Conservation (phyloP, 1,140 invertebrate species). For the Cydia pomonella region DNA sequence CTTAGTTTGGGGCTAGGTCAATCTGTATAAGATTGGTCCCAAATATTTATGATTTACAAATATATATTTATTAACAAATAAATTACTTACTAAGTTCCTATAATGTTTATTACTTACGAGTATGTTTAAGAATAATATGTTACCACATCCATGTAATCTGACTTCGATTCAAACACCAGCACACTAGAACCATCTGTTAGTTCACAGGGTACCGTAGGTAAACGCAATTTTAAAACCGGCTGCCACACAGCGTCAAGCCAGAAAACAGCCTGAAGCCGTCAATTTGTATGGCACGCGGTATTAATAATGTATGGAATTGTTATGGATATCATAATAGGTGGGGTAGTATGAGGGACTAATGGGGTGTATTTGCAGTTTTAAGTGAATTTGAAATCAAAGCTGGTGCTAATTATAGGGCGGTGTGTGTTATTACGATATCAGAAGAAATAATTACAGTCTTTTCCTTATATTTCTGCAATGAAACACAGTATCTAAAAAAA, state of each 20-base stretch:
- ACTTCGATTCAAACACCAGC: constrained; percentile 40
- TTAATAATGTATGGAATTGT: constrained; percentile 69
- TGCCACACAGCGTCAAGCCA: constrained; percentile 48
- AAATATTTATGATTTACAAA: no score
- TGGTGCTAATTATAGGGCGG: neutral
- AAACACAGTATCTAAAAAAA: no score
- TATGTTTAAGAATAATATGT: no score
- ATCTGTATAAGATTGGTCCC: no score
- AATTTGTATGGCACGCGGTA: constrained; percentile 61
- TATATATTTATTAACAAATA: no score
- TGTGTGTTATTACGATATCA: neutral
- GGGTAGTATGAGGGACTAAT: constrained; percentile 9
- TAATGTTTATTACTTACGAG: no score
- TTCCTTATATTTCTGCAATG: no score
- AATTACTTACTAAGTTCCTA: no score
- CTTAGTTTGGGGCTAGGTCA: no score
- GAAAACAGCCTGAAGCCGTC: constrained; percentile 57
- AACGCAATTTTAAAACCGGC: constrained; percentile 56
- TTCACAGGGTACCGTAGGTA: constrained; percentile 61
- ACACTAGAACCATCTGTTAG: constrained; percentile 62
- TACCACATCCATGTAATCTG: constrained; percentile 35
- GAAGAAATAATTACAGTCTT: neutral
- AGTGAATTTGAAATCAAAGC: neutral
- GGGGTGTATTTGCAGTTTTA: constrained; percentile 3
- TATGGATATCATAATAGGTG: constrained; percentile 34